These are phyloP conservation scores for Archilochus colubris DNA, from an alignment of 2,113 vertebrate genomes.

Conservation along the genomic window DNA sequence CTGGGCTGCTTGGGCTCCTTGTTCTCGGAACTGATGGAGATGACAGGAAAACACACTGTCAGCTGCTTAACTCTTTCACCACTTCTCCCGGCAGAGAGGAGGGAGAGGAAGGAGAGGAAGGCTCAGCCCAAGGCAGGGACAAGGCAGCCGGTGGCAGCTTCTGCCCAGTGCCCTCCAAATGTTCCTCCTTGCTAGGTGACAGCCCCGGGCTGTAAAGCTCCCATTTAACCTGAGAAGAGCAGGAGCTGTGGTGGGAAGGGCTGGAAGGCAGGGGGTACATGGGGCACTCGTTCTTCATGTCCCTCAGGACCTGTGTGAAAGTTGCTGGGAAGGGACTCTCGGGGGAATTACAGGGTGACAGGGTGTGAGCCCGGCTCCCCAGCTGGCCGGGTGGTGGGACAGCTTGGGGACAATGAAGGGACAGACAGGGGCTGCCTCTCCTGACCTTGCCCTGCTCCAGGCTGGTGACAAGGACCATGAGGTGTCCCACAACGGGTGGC, in stretches of 20 bases:
- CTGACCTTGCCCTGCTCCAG: no score
- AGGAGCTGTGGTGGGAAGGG: fast-evolving
- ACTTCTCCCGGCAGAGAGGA: background rate
- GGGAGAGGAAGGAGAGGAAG: background rate
- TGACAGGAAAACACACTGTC: fast-evolving
- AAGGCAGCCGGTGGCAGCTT: background rate
- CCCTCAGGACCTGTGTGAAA: fast-evolving
- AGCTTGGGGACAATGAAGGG: background rate
- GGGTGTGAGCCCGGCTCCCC: fast-evolving
- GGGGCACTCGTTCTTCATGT: fast-evolving
- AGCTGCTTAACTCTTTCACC: background rate
- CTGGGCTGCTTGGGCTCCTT: background rate
- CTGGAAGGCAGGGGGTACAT: fast-evolving
- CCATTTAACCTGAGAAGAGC: fast-evolving
- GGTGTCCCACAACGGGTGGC: no score
- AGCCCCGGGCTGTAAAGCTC: fast-evolving
- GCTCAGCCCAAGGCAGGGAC: fast-evolving
- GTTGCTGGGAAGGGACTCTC: background rate
- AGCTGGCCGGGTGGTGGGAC: background rate
- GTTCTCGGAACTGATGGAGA: background rate
- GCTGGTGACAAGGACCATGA: no score
- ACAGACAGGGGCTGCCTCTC: background rate
- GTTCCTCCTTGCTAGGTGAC: background rate
- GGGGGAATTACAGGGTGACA: fast-evolving
- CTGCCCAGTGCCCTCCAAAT: no score